Evolutionary conservation across 2,888 invertebrate species (phyloP), one percentile per base, ranked within the genome.

Genomic region (Microplitis deprimator): DNA sequence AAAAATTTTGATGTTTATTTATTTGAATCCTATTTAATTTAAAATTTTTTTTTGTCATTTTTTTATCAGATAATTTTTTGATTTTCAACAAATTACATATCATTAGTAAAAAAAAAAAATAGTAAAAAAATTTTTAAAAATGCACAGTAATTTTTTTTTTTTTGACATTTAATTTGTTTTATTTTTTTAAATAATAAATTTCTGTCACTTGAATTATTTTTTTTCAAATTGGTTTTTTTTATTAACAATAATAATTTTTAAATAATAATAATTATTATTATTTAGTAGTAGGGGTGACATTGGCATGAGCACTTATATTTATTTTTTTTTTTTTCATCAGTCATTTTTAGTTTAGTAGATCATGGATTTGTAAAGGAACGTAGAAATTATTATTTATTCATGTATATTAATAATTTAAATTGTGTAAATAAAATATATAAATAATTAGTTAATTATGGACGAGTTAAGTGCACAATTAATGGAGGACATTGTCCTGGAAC

Each of bases 401-500:
- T 50, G 13, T 50, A 13, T 50, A 50, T 50, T 13, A 50, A 50
- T 6, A 50, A 50, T 50, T 50, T 50, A 50, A 50, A 3, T 13
- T 6, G 50, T 50, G 50, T 50, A 50, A 50, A 50, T 50, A 50
- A 50, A 50, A 50, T 50, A 29, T 29, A n/a, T 29, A 29, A 65
- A 65, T 65, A 65, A 20, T 29, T 65, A 20, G 38, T 13, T 50
- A 50, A 81, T 73, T 77, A 88, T 88, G 87, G 85, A 88, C 82
- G 82, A 83, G 75, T 79, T 76, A 59, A 84, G 84, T 77, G 75
- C 82, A 69, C 81, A 85, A 79, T 81, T 87, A 67, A 86, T 87
- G 87, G 84, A 88, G 4, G 87, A 87, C 68, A 78, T 84, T 68
- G 81, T 81, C 68, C 81, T 83, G 68, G 86, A 86, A 69, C 76